phyloP scores from a whole-genome alignment of 2,888 invertebrate species.

The Theodoxus fluviatilis region DNA sequence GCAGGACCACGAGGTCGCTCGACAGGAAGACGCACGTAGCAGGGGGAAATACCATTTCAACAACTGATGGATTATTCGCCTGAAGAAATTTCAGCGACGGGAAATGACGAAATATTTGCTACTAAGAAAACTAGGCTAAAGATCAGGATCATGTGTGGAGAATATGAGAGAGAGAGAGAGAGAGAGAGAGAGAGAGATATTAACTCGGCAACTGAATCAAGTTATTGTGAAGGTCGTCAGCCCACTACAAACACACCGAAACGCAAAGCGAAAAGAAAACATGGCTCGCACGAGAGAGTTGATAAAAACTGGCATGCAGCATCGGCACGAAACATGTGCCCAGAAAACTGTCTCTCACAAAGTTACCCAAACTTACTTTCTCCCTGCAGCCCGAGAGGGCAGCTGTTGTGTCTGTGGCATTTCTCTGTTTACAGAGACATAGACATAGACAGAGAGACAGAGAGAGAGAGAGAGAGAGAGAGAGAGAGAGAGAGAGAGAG shows the following conservation, averaged over 20 bases:
- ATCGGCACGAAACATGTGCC: background rate
- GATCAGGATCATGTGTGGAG: background rate
- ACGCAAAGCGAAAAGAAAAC: background rate
- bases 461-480: conserved; percentile 17
- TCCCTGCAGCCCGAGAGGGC: background rate
- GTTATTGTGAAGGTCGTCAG: no score
- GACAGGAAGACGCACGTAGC: no score
- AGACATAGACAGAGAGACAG: background rate
- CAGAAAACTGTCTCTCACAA: background rate
- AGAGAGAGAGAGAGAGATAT: conserved; percentile 13
- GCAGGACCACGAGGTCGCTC: no score
- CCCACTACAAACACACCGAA: background rate
- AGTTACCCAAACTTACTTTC: background rate
- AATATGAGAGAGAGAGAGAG: conserved; percentile 17
- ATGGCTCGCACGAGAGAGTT: background rate
- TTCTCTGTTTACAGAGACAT: background rate
- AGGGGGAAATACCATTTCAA: no score
- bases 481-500: conserved; percentile 13
- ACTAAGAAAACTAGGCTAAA: background rate
- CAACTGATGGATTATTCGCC: no score
- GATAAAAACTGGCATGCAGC: background rate
- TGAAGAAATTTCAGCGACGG: no score
- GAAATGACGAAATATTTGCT: background rate
- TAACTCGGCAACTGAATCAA: no score
- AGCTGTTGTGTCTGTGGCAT: conserved; percentile 11